These are phyloP conservation scores for Petrolisthes cinctipes DNA, from an alignment of 2,888 invertebrate genomes.

Conservation along the genomic window DNA sequence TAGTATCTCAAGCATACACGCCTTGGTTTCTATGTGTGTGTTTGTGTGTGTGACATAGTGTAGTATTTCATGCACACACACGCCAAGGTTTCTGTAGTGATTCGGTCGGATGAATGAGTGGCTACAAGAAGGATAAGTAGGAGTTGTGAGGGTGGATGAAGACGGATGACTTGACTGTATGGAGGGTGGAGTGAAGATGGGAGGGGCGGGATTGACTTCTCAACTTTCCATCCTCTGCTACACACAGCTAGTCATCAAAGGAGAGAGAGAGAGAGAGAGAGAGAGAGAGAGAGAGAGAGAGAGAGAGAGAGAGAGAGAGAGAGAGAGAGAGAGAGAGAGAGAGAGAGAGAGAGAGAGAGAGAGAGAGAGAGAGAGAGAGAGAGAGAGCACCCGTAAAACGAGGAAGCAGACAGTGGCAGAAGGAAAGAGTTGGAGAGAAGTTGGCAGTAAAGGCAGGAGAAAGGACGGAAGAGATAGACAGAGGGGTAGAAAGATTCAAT, in stretches of 20 bases:
- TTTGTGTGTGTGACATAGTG: background rate
- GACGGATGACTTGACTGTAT: background rate
- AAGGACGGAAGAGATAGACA: background rate
- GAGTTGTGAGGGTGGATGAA: background rate
- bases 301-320: constrained; percentile 1
- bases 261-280: background rate
- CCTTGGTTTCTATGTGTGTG: background rate
- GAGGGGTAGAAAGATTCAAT: background rate
- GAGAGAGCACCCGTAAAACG: background rate
- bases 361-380: background rate
- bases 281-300: constrained; percentile 16
- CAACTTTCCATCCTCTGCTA: constrained; percentile 23
- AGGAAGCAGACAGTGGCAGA: background rate
- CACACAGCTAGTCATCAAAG: constrained; percentile 2
- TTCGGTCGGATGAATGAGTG: too few relatives aligned
- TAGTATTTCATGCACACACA: background rate
- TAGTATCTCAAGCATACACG: background rate
- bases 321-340: background rate
- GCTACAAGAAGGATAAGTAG: too few relatives aligned
- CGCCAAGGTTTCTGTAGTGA: too few relatives aligned
- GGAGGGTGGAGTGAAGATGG: background rate
- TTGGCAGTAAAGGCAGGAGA: background rate
- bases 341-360: background rate
- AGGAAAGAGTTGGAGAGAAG: background rate
- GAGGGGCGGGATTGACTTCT: background rate